Evolutionary conservation across 2,888 invertebrate genomes (phyloP).

Genomic region (Ptychoptera contaminata): DNA sequence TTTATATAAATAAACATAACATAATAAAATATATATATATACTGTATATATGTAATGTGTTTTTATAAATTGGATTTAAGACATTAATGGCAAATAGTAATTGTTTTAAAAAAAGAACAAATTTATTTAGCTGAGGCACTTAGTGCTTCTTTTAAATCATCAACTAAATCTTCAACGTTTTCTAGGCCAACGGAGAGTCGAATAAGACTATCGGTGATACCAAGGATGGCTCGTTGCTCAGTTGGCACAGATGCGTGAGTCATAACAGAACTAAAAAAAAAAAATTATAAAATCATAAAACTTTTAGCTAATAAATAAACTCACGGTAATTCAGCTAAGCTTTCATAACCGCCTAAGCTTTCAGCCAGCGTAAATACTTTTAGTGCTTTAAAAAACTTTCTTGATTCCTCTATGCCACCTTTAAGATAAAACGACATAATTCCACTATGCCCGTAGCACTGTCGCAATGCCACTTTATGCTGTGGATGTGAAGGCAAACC

Average conservation of each 20-base stretch:
- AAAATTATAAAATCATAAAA: slow-evolving; percentile 7
- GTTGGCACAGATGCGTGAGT: slow-evolving; percentile 85
- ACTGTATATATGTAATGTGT: too few species aligned
- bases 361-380: slow-evolving; percentile 80
- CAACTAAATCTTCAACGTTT: slow-evolving; percentile 66
- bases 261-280: slow-evolving; percentile 60
- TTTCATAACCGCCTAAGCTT: slow-evolving; percentile 90
- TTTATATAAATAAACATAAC: too few species aligned
- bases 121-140: slow-evolving; percentile 25
- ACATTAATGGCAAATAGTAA: too few species aligned
- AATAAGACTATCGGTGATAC: slow-evolving; percentile 72
- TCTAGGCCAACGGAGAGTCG: slow-evolving; percentile 85
- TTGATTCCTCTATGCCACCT: slow-evolving; percentile 56
- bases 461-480: slow-evolving; percentile 58
- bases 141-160: slow-evolving; percentile 72
- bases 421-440: slow-evolving; percentile 80
- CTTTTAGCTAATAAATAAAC: slow-evolving; percentile 22
- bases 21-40: too few species aligned
- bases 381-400: slow-evolving; percentile 54
- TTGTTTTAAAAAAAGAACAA: too few species aligned
- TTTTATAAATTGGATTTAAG: too few species aligned
- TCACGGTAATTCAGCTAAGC: slow-evolving; percentile 87
- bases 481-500: slow-evolving; percentile 79
- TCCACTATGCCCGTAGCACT: slow-evolving; percentile 79
- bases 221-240: slow-evolving; percentile 50